These are phyloP conservation scores for Leuciscus waleckii DNA, from an alignment of 2,797 vertebrate genomes.

Conservation along the genomic window DNA sequence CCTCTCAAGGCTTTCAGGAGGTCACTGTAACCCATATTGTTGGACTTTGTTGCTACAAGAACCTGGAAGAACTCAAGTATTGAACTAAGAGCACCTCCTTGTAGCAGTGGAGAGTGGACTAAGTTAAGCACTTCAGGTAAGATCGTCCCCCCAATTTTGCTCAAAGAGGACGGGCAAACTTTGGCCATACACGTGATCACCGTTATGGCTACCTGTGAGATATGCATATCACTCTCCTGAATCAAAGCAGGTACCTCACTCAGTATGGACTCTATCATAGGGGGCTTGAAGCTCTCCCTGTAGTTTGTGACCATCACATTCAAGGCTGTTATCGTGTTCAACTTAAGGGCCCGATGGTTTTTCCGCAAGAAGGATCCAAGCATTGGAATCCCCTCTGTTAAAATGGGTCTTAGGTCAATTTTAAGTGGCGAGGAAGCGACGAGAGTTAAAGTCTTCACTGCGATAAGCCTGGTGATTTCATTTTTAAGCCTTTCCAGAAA, in stretches of 20 bases:
- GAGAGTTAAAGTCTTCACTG: conserved; percentile 85
- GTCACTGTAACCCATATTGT: conserved; percentile 78
- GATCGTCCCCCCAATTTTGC: conserved; percentile 80
- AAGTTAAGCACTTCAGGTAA: conserved; percentile 83
- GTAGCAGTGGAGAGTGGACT: conserved; percentile 88
- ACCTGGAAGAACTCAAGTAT: conserved; percentile 86
- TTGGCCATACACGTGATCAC: conserved; percentile 85
- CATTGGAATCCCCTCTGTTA: conserved; percentile 84
- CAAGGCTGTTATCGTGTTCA: conserved; percentile 85
- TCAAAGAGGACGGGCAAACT: conserved; percentile 83
- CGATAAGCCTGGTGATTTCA: conserved; percentile 91
- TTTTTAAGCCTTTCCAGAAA: conserved; percentile 92
- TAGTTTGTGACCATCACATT: conserved; percentile 86
- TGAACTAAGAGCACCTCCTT: conserved; percentile 82
- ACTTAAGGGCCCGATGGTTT: conserved; percentile 89
- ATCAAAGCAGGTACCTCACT: conserved; percentile 87
- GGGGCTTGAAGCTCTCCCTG: conserved; percentile 81
- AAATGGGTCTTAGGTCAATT: conserved; percentile 84
- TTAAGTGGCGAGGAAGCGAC: conserved; percentile 83
- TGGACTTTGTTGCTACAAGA: conserved; percentile 79
- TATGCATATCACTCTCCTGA: conserved; percentile 90
- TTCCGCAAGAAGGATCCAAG: conserved; percentile 92
- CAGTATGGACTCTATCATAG: conserved; percentile 82
- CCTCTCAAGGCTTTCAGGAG: conserved; percentile 84
- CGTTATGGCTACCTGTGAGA: conserved; percentile 85